Conservation (phyloP, 2,113 vertebrate species). For the Seriola dumerili region DNA sequence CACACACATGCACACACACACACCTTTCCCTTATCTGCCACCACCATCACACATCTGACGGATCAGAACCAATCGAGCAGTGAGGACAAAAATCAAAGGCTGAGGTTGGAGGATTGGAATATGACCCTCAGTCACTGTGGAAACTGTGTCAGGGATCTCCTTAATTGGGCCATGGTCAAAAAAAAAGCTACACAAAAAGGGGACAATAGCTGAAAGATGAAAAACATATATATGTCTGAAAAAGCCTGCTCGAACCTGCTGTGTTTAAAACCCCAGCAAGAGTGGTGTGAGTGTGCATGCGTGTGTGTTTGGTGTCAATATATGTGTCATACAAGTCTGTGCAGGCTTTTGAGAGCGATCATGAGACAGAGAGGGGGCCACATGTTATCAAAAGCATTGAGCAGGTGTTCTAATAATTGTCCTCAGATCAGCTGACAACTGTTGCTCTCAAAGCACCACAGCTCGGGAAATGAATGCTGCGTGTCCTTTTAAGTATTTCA, state of each 20-base stretch:
- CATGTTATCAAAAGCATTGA: slow-evolving; percentile 58
- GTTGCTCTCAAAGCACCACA: slow-evolving; percentile 71
- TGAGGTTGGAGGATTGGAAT: slow-evolving; percentile 46
- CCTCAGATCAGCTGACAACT: slow-evolving; percentile 81
- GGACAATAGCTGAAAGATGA: slow-evolving; percentile 46
- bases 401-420: slow-evolving; percentile 78
- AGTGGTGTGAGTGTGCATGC: slow-evolving; percentile 26
- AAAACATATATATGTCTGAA: neutral
- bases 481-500: slow-evolving; percentile 63
- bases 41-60: slow-evolving; percentile 63
- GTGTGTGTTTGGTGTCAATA: neutral
- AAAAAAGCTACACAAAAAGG: slow-evolving; percentile 32
- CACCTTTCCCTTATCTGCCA: slow-evolving; percentile 39
- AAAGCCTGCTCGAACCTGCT: slow-evolving; percentile 19
- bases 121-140: slow-evolving; percentile 68
- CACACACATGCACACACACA: slow-evolving; percentile 36
- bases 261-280: slow-evolving; percentile 4
- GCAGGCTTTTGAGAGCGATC: slow-evolving; percentile 35
- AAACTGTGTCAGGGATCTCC: slow-evolving; percentile 72
- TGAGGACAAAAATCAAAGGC: slow-evolving; percentile 68
- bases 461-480: slow-evolving; percentile 60
- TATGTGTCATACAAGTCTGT: slow-evolving; percentile 17
- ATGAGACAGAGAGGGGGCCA: slow-evolving; percentile 32
- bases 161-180: slow-evolving; percentile 75
- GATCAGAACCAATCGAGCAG: slow-evolving; percentile 53